Evolutionary conservation across 2,797 vertebrate species (phyloP), one percentile per base, ranked within the genome.

Genomic region (Pangasius mekongensis): DNA sequence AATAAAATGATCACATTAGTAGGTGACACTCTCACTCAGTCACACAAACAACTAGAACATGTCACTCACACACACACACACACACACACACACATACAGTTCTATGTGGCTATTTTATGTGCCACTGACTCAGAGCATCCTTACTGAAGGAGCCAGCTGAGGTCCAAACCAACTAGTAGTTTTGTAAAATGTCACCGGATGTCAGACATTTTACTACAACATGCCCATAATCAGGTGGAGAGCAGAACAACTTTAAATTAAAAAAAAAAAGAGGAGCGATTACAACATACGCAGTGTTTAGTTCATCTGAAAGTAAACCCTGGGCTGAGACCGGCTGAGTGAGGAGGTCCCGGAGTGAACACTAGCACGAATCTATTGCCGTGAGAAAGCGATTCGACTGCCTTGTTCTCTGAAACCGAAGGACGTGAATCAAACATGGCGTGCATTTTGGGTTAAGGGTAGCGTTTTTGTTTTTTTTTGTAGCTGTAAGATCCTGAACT

Each of bases 71-170:
- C 43, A 47, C 39, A 14, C 43, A 60, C 66, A 49, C 33, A 64
- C 60, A 62, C 60, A 62, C 58, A 62, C 58, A 27, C 22, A 62
- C 24, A 62, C 60, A 27, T 24, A 62, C 8, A n/a, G 56, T 9
- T 18, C 33, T 69, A 39, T 69, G 66, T 16, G 39, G 56, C 54
- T 47, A 33, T 47, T 77, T 54, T 49, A n/a, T 67, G 76, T 80
- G 85, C 80, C 86, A 64, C 36, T 18, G 54, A 54, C 80, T 81
- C 77, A 22, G 77, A 52, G 86, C 14, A n/a, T 60, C 52, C 27
- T 54, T 43, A 80, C 18, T 30, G 77, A 24, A 58, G 11, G 24
- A n/a, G 27, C 64, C 74, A 77, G 74, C 27, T 18, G 73, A 76
- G 47, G 24, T 76, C 73, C 27, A n/a, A 52, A 14, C 11, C 73